Evolutionary conservation across 2,888 invertebrate species (phyloP), one percentile per base, ranked within the genome.

Genomic region (Sialis fuliginosa): DNA sequence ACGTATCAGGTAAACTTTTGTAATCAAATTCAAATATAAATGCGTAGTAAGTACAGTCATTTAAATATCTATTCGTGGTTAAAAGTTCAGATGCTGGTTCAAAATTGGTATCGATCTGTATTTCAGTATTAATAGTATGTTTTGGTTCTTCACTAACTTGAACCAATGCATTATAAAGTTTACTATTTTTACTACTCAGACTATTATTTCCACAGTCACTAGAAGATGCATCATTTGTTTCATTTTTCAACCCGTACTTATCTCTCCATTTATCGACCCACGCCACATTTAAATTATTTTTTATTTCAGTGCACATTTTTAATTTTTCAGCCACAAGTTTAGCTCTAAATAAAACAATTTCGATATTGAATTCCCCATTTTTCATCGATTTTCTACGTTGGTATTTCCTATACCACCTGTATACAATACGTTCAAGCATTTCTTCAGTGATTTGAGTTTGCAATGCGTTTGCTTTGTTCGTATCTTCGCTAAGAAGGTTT

Each of bases 1-100:
- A 22, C 22, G 50, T 49, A 39, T 53, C 63, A 0, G 67, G 66
- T 33, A 68, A 52, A 48, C 63, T 62, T 47, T 63, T 63, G 65
- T 66, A 67, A 53, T 66, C 64, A 40, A 68, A 55, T 46, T 61
- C 63, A 44, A 62, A 62, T 35, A 63, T 62, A 53, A 65, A 62
- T 8, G 62, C 64, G 41, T 62, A 57, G 53, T 67, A 67, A 39
- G 65, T 62, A 44, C 64, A 60, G 47, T 64, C 62, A 12, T 63
- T 31, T 59, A 9, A 3, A 10, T 33, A 43, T 32, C 33, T 33
- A 39, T 22, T 13, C n/a, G n/a, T n/a, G n/a, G n/a, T n/a, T n/a
- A n/a, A n/a, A n/a, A n/a, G n/a, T n/a, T n/a, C n/a, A n/a, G n/a
- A n/a, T n/a, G n/a, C n/a, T n/a, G 6, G 39, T 6, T 6, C 22